phyloP scores from a whole-genome alignment of 2,888 invertebrate species.

The Noctua pronuba region DNA sequence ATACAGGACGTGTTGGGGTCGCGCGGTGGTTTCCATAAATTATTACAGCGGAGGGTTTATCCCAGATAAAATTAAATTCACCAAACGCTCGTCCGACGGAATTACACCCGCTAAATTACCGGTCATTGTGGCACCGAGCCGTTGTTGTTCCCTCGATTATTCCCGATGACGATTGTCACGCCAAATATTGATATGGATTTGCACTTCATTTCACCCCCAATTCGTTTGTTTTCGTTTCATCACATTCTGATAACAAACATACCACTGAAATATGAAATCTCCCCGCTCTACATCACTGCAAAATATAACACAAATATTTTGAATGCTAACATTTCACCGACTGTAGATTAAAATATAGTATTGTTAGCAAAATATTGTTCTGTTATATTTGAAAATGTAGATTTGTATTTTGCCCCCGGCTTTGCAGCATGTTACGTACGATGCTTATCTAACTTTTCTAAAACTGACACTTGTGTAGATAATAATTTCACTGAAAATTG shows the following conservation, averaged over 20 bases:
- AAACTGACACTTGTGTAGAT: slow-evolving; percentile 45
- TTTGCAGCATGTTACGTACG: slow-evolving; percentile 35
- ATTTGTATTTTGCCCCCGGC: slow-evolving; percentile 49
- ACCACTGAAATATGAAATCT: slow-evolving; percentile 48
- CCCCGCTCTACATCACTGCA: slow-evolving; percentile 40
- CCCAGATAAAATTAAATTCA: slow-evolving; percentile 85
- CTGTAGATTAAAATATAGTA: slow-evolving; percentile 50
- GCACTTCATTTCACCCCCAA: slow-evolving; percentile 64
- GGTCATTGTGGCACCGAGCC: slow-evolving; percentile 79
- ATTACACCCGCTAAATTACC: slow-evolving; percentile 84
- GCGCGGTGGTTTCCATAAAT: slow-evolving; percentile 78
- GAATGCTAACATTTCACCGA: slow-evolving; percentile 44
- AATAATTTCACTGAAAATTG: slow-evolving; percentile 21
- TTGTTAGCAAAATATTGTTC: slow-evolving; percentile 59
- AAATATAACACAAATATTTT: slow-evolving; percentile 56
- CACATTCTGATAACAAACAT: slow-evolving; percentile 56
- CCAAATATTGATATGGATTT: slow-evolving; percentile 81
- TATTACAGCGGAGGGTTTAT: slow-evolving; percentile 78
- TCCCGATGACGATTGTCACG: slow-evolving; percentile 75
- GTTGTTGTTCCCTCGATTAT: slow-evolving; percentile 79
- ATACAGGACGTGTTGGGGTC: slow-evolving; percentile 62
- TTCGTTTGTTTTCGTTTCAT: slow-evolving; percentile 60
- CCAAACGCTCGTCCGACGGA: slow-evolving; percentile 75
- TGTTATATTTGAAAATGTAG: slow-evolving; percentile 51
- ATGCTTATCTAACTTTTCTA: slow-evolving; percentile 42